These are phyloP conservation scores for Listronotus bonariensis DNA, from an alignment of 1,140 invertebrate species.

Conservation along the genomic window DNA sequence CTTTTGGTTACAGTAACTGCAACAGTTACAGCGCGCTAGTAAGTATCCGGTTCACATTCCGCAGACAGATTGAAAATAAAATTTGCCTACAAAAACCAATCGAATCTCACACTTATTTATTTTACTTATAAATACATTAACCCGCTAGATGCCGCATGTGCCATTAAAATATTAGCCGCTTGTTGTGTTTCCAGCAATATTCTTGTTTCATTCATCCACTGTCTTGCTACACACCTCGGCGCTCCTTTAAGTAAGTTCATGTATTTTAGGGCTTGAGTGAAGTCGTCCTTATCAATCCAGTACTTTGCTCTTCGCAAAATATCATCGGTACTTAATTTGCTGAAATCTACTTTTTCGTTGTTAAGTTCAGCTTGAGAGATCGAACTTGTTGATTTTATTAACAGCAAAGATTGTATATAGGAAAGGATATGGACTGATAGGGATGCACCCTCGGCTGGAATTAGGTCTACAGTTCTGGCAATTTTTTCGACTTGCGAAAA, in stretches of 20 bases:
- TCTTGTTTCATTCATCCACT: slow-evolving; percentile 86
- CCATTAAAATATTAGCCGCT: slow-evolving; percentile 82
- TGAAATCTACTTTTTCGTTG: slow-evolving; percentile 69
- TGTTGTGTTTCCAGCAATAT: slow-evolving; percentile 86
- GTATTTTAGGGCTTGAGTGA: slow-evolving; percentile 83
- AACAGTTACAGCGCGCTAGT: too few relatives aligned
- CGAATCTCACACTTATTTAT: too few relatives aligned
- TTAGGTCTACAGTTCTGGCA: slow-evolving; percentile 75
- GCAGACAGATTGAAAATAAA: too few relatives aligned
- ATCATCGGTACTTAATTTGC: slow-evolving; percentile 79
- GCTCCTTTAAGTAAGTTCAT: slow-evolving; percentile 89
- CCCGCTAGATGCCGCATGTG: slow-evolving; percentile 78
- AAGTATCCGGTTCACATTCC: too few relatives aligned
- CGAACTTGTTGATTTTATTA: slow-evolving; percentile 67
- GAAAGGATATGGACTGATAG: slow-evolving; percentile 85
- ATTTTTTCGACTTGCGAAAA: slow-evolving; percentile 79
- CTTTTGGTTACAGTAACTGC: too few relatives aligned
- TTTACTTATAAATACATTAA: slow-evolving; percentile 66
- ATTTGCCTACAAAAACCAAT: too few relatives aligned
- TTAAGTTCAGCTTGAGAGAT: slow-evolving; percentile 72
- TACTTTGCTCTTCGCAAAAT: slow-evolving; percentile 87
- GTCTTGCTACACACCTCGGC: slow-evolving; percentile 73
- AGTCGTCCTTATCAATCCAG: slow-evolving; percentile 82
- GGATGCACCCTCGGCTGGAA: slow-evolving; percentile 77
- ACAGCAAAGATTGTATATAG: slow-evolving; percentile 78